Evolutionary conservation across 2,888 invertebrate genomes (phyloP), one percentile per base, ranked within the genome.

Genomic region (Xanthia icteritia): DNA sequence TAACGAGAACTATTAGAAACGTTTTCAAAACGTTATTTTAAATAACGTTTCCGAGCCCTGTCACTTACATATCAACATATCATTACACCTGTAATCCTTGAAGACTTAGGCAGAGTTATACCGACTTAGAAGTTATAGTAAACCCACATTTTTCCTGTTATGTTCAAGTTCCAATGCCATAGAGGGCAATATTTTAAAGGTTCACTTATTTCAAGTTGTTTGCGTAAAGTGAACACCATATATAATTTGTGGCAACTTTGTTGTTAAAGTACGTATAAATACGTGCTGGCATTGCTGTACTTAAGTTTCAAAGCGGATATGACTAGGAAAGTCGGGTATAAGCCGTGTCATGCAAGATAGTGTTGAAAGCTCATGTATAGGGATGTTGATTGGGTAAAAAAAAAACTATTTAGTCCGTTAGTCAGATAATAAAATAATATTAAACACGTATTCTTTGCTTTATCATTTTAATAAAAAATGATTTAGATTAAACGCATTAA

Each of bases 241-340:
- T 73, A 54, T 48, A 58, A 39, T n/a, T 15, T 31, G 20, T 27
- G n/a, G 15, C 71, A 69, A 72, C 23, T 60, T 64, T 51, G 45
- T 76, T 61, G 68, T 68, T 54, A 31, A 51, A 58, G 42, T 76
- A 68, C 27, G 4, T 68, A 71, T 27, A 61, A 61, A 27, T 17
- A 73, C 80, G 73, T 58, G 72, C 36, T 66, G 68, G 69, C 42
- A 54, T 72, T 64, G 23, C 72, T 17, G 54, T 66, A 60, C 8
- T 65, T 64, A 64, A 75, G n/a, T 72, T 64, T 68, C 31, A 13
- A 66, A 73, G 48, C 82, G 82, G 82, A 82, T 81, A 65, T 73
- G 73, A 70, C n/a, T 0, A 70, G 51, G n/a, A 70, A 63, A 76
- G 42, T 58, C 23, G 0, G 17, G 0, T 27, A 61, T 20, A 17